These are phyloP conservation scores for Gymnoscelis rufifasciata DNA, from an alignment of 2,888 invertebrate species.

Conservation along the genomic window DNA sequence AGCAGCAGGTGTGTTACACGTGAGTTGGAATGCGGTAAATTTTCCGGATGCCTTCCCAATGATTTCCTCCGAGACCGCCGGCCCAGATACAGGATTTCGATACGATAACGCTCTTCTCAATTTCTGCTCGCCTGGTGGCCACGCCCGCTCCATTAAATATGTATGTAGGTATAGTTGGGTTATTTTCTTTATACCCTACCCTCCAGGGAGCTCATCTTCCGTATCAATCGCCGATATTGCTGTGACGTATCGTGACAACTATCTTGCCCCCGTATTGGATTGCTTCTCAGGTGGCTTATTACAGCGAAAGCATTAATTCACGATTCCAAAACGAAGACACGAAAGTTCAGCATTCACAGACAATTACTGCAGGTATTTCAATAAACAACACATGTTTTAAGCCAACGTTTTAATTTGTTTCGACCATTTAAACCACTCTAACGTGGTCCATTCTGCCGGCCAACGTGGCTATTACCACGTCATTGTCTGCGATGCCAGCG, in stretches of 20 bases:
- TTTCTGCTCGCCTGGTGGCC: constrained; percentile 66
- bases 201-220: constrained; percentile 55
- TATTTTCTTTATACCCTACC: constrained; percentile 48
- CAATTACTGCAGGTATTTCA: constrained; percentile 22
- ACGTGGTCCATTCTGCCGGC: constrained; percentile 21
- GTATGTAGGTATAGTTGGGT: constrained; percentile 51
- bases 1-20: constrained; percentile 72
- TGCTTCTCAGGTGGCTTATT: constrained; percentile 8
- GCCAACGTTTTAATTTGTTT: constrained; percentile 23
- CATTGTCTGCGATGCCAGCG: constrained; percentile 28
- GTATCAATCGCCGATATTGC: constrained; percentile 68
- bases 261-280: constrained; percentile 36
- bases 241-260: constrained; percentile 56
- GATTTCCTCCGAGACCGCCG: constrained; percentile 86
- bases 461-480: constrained; percentile 38
- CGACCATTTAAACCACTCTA: constrained; percentile 23
- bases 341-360: constrained; percentile 19
- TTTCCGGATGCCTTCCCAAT: constrained; percentile 86
- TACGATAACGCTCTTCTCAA: constrained; percentile 74
- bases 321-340: constrained; percentile 1
- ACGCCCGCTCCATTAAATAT: constrained; percentile 66
- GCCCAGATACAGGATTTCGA: constrained; percentile 78
- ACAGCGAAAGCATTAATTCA: neutral
- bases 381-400: constrained; percentile 21
- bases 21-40: constrained; percentile 78